Evolutionary conservation across 1,140 invertebrate genomes (phyloP).

Genomic region (Pemphigus obesinymphae): DNA sequence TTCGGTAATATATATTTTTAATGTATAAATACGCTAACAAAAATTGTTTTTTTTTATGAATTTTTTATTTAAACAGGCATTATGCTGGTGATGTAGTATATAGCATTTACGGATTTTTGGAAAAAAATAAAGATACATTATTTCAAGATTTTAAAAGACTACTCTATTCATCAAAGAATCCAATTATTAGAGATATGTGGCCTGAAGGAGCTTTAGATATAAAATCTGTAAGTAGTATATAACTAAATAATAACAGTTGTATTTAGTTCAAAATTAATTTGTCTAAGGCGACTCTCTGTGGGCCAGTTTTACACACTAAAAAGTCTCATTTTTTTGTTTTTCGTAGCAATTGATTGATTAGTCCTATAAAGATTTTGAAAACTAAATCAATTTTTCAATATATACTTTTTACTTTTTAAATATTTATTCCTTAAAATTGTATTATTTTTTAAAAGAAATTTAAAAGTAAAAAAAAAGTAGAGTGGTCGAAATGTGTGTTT

Average conservation of each 20-base stretch:
- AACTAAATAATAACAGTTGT: background rate
- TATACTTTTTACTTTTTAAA: too few species aligned
- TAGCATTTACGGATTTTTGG: slow-evolving; percentile 81
- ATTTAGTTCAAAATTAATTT: background rate
- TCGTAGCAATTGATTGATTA: too few species aligned
- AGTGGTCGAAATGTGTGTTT: too few species aligned
- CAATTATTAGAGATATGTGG: slow-evolving; percentile 82
- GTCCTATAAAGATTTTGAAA: too few species aligned
- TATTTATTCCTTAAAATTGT: too few species aligned
- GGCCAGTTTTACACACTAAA: too few species aligned
- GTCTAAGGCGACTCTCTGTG: too few species aligned
- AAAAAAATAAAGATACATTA: slow-evolving; percentile 92
- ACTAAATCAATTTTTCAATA: too few species aligned
- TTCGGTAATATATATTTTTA: slow-evolving; percentile 56
- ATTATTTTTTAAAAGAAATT: too few species aligned
- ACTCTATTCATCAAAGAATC: slow-evolving; percentile 74
- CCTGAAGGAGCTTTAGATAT: slow-evolving; percentile 89
- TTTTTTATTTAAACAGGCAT: slow-evolving; percentile 57
- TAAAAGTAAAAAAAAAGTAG: too few species aligned
- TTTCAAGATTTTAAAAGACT: slow-evolving; percentile 94
- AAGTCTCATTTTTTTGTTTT: too few species aligned
- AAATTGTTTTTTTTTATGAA: background rate
- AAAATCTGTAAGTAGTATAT: slow-evolving; percentile 60
- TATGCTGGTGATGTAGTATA: slow-evolving; percentile 97
- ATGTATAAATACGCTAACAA: background rate